Evolutionary conservation across 1,140 invertebrate species (phyloP).

Genomic region (Sarcophaga peregrina): DNA sequence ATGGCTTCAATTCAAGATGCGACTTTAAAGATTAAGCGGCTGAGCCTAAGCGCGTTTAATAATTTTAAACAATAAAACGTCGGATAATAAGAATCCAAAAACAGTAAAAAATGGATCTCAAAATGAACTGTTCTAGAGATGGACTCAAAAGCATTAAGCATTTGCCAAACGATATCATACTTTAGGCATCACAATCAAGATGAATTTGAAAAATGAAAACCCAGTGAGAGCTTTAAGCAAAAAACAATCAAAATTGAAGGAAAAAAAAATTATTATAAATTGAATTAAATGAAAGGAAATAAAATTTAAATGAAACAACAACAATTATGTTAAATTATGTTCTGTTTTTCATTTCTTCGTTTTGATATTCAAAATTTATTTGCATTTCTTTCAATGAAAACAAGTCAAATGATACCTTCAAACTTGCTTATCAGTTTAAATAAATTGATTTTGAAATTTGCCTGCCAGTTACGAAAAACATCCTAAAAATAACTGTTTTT

Average conservation of each 20-base stretch:
- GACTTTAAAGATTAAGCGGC: conserved; percentile 22
- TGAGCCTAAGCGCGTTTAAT: conserved; percentile 18
- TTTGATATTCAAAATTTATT: too few species aligned
- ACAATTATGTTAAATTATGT: not conserved
- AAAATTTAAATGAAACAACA: not conserved
- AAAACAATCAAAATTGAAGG: not conserved
- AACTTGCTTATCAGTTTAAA: not conserved
- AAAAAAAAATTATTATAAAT: conserved; percentile 29
- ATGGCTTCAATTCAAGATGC: conserved; percentile 26
- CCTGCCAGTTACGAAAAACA: not conserved
- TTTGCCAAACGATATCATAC: conserved; percentile 6
- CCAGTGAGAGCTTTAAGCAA: not conserved
- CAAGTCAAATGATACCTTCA: not conserved
- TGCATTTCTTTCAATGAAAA: not conserved
- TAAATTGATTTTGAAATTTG: conserved; percentile 7
- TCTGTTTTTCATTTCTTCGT: not conserved
- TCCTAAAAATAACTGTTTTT: too few species aligned
- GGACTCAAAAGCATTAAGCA: not conserved
- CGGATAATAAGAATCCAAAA: not conserved
- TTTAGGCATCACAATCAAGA: not conserved
- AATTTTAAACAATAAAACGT: conserved; percentile 26
- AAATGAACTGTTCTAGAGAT: not conserved
- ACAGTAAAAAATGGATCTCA: too few species aligned
- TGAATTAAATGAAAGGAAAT: conserved; percentile 14
- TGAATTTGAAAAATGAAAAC: conserved; percentile 41